A percentile compares a stretch with the other conserved stretches of the same genome.
phyloP scores from a whole-genome alignment of 2,797 vertebrate genomes.

The Microhierax caerulescens region DNA sequence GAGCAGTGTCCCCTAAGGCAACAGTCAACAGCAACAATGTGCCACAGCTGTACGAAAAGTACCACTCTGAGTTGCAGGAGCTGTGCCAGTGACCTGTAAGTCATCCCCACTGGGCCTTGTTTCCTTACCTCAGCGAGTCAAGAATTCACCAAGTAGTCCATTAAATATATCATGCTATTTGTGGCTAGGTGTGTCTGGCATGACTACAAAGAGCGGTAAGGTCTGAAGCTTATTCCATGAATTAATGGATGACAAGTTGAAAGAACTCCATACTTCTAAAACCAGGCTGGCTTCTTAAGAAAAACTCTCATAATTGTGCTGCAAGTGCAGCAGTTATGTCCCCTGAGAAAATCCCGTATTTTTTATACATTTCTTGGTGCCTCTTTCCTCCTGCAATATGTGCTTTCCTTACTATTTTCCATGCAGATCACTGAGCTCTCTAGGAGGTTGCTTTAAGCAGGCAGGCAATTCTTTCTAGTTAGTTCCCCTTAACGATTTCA shows the following conservation, averaged over 20 bases:
- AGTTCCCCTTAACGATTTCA: neutral
- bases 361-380: neutral
- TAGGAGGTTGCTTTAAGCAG: neutral
- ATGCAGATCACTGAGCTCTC: neutral
- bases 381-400: neutral
- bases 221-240: slow-evolving; percentile 47
- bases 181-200: slow-evolving; percentile 2
- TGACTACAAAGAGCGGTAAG: slow-evolving; percentile 20
- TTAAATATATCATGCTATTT: neutral
- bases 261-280: slow-evolving; percentile 2
- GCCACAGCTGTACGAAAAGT: neutral
- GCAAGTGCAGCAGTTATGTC: neutral
- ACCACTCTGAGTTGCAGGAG: neutral
- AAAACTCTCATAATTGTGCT: neutral
- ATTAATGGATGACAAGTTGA: slow-evolving; percentile 32
- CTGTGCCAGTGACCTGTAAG: neutral
- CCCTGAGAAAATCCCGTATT: neutral
- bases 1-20: neutral
- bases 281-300: neutral
- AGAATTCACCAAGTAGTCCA: neutral
- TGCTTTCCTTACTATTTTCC: neutral
- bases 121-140: neutral
- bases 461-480: neutral
- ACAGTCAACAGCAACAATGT: neutral
- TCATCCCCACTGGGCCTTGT: rapidly evolving